A percentile compares a stretch with the other conserved stretches of the same genome.
Conservation (phyloP, 2,113 vertebrate genomes). For the Cyphomyrus discorhynchus region DNA sequence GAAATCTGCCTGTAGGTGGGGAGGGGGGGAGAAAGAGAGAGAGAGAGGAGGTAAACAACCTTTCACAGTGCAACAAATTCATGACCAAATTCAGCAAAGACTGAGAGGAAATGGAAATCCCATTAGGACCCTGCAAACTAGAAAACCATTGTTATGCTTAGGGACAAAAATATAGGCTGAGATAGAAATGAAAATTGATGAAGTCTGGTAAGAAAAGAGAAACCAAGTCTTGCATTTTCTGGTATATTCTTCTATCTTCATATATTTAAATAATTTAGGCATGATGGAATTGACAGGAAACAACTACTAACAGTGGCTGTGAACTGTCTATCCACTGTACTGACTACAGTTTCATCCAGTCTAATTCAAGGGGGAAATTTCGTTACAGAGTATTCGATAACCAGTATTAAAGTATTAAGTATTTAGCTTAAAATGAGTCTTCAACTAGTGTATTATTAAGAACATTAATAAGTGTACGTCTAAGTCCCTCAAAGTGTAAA, state of each 20-base stretch:
- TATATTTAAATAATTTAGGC: not conserved
- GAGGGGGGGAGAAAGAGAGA: not conserved
- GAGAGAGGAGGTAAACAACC: not conserved
- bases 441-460: not conserved
- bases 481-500: not conserved
- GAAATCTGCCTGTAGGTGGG: conserved; percentile 54
- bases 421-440: not conserved
- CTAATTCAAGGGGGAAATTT: not conserved
- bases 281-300: not conserved
- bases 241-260: not conserved
- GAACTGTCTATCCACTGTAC: not conserved
- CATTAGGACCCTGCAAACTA: not conserved
- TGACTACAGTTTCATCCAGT: not conserved
- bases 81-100: not conserved
- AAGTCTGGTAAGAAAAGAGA: not conserved
- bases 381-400: not conserved
- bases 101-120: not conserved
- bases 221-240: not conserved
- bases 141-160: not conserved
- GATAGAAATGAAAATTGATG: not conserved
- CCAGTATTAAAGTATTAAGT: not conserved
- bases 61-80: not conserved
- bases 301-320: not conserved
- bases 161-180: not conserved
- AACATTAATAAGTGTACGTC: no score